A percentile compares a stretch with the other conserved stretches of the same genome.
phyloP scores from a whole-genome alignment of 2,888 invertebrate species.

The Lasioglossum marginatum region DNA sequence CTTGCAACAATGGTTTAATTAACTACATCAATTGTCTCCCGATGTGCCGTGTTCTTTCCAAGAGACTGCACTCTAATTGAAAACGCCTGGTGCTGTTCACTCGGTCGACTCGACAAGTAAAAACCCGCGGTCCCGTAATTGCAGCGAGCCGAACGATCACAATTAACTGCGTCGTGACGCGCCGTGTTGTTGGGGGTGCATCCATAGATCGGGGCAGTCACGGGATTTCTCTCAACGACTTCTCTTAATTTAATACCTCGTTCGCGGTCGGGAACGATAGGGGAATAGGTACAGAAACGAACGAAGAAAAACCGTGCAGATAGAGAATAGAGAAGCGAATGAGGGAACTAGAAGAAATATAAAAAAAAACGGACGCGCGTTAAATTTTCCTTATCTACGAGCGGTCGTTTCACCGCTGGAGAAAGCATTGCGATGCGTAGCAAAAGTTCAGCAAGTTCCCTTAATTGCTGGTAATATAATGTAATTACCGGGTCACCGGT shows the following conservation, averaged over 20 bases:
- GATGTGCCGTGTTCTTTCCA: not conserved
- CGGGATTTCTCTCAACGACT: slow-evolving; percentile 21
- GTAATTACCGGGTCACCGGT: slow-evolving; percentile 53
- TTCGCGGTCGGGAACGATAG: not conserved
- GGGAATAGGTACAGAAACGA: not conserved
- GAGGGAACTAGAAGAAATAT: not conserved
- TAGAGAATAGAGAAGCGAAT: not conserved
- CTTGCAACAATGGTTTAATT: not conserved
- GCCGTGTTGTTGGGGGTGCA: slow-evolving; percentile 7
- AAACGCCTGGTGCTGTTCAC: not conserved
- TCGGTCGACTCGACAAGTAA: not conserved
- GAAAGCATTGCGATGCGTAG: slow-evolving; percentile 43
- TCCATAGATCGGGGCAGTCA: slow-evolving; percentile 8
- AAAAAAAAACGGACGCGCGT: not conserved
- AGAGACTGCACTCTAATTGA: slow-evolving; percentile 2
- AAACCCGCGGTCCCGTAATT: slow-evolving; percentile 25
- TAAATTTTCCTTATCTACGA: slow-evolving; percentile 52
- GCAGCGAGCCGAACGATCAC: slow-evolving; percentile 24
- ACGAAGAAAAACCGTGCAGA: not conserved
- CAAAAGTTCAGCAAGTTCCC: slow-evolving; percentile 45
- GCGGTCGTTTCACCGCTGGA: slow-evolving; percentile 34
- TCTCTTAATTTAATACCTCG: slow-evolving; percentile 43
- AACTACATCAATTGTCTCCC: not conserved
- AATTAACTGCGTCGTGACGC: slow-evolving; percentile 26
- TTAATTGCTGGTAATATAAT: slow-evolving; percentile 53